Evolutionary conservation across 1,140 invertebrate genomes (phyloP), one percentile per base, ranked within the genome.

Genomic region (Cydia strobilella): DNA sequence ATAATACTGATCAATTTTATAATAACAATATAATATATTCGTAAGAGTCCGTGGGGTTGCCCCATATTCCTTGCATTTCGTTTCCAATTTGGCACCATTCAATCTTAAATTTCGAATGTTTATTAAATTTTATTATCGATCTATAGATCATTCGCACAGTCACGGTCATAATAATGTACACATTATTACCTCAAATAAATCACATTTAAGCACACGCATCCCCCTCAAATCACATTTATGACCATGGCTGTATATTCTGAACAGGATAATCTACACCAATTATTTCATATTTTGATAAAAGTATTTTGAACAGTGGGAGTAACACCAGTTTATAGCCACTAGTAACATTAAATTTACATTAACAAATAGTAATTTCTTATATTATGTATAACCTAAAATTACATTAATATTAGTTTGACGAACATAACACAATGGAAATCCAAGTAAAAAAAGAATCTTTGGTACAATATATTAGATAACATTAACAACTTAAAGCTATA

Each of bases 41-140:
- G 10, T 31, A 66, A 66, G 25, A 66, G 27, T 31, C n/a, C 74
- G 73, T 72, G 76, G 62, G 54, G 42, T 77, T 80, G 20, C 72
- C 62, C 31, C 63, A 73, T 45, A 79, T 77, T 82, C 76, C 79
- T 79, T 79, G 74, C 81, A 80, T 77, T 80, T 75, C 78, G 79
- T 80, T 74, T 77, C 75, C 75, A 77, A 82, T 76, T 86, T 86
- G 85, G 85, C 85, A 86, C 84, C 77, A 79, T 80, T 72, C 66
- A 74, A 81, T 77, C 76, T 80, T 63, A 66, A 15, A 73, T 72
- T 72, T 59, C 76, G 59, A 76, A 13, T 65, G 13, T 63, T 62
- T 69, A 20, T 59, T 76, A 39, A 66, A 76, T 45, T 42, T 73
- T 76, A 7, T 27, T 45, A 65, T 54, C 13, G 35, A 69, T 69